These are phyloP conservation scores for Gambusia affinis DNA, from an alignment of 2,113 vertebrate genomes.

Conservation along the genomic window DNA sequence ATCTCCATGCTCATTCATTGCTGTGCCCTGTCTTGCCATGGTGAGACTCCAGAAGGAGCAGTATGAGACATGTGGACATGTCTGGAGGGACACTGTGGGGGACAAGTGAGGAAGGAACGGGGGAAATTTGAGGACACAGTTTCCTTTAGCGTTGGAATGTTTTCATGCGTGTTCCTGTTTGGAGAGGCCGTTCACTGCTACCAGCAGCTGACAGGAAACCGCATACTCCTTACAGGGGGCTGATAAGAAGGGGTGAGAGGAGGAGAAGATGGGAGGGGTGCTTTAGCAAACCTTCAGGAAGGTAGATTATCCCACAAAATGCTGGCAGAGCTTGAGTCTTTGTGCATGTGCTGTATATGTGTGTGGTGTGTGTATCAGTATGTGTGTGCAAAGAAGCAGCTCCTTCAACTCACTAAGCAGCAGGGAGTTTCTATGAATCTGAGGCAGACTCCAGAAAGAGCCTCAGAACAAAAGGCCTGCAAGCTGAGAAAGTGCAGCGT, in stretches of 20 bases:
- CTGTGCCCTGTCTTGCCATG: constrained; percentile 37
- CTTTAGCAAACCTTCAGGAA: constrained; percentile 77
- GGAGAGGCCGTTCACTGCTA: constrained; percentile 68
- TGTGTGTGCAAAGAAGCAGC: constrained; percentile 56
- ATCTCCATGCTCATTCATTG: constrained; percentile 51
- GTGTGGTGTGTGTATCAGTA: constrained; percentile 40
- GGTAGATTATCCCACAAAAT: constrained; percentile 81
- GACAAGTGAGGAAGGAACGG: constrained; percentile 10
- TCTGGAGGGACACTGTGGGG: neutral
- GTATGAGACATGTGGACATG: constrained; percentile 55
- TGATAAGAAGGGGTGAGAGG: constrained; percentile 58
- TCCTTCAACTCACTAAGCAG: constrained; percentile 67
- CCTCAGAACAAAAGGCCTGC: constrained; percentile 74
- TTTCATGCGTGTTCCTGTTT: constrained; percentile 82
- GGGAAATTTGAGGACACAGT: constrained; percentile 66
- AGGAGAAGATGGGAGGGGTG: constrained; percentile 48
- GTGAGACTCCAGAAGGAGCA: constrained; percentile 50
- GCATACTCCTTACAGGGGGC: constrained; percentile 59
- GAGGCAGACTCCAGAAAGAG: constrained; percentile 71
- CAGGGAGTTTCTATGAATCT: constrained; percentile 74
- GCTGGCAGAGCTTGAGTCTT: constrained; percentile 72
- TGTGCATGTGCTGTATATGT: constrained; percentile 35
- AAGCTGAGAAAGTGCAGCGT: constrained; percentile 70
- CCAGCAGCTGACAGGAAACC: constrained; percentile 75
- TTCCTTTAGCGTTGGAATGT: constrained; percentile 79